These are phyloP conservation scores for Brachionus rubens DNA, from an alignment of 1,140 invertebrate genomes.

Conservation along the genomic window DNA sequence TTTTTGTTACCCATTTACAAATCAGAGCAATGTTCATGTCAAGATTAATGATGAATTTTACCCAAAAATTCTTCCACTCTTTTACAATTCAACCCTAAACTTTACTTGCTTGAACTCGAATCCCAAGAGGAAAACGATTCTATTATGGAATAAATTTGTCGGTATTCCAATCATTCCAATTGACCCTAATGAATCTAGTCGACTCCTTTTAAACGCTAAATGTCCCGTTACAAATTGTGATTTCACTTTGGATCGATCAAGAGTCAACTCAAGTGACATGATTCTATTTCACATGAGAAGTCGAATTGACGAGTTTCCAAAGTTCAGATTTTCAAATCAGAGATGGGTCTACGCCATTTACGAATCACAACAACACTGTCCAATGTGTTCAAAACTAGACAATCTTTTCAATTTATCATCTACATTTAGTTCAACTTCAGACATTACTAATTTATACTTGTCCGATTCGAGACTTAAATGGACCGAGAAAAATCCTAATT, in stretches of 20 bases:
- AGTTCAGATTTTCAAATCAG: constrained; percentile 12
- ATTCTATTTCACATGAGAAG: constrained; percentile 44
- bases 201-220: background rate
- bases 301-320: constrained; percentile 28
- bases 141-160: constrained; percentile 16
- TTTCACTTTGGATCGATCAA: background rate
- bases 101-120: constrained; percentile 16
- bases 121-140: constrained; percentile 14
- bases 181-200: background rate
- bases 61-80: constrained; percentile 28
- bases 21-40: background rate
- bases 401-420: constrained; percentile 51
- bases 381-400: constrained; percentile 40
- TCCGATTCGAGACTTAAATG: background rate
- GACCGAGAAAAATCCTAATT: background rate
- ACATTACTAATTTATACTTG: constrained; percentile 47
- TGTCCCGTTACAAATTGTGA: constrained; percentile 29
- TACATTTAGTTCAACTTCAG: constrained; percentile 51
- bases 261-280: constrained; percentile 21
- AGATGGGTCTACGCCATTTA: constrained; percentile 28
- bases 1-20: background rate
- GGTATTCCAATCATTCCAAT: background rate
- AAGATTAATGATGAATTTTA: constrained; percentile 2
- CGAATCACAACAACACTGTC: constrained; percentile 41
- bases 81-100: constrained; percentile 1